Evolutionary conservation across 2,113 vertebrate species (phyloP).

Genomic region (Larimichthys polyactis): DNA sequence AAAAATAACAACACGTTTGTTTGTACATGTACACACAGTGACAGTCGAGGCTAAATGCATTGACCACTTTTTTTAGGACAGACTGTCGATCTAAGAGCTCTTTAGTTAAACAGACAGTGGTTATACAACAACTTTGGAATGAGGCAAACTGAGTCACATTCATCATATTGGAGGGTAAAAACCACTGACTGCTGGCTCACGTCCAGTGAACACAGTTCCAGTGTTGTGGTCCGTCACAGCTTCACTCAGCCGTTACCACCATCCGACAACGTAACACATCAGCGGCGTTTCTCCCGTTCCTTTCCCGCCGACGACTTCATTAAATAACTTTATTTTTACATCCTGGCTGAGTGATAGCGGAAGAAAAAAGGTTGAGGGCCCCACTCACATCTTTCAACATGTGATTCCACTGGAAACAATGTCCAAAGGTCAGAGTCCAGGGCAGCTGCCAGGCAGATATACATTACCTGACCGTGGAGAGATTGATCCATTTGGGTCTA

Average conservation of each 20-base stretch:
- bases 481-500: conserved; percentile 4
- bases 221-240: not conserved
- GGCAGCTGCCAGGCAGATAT: conserved; percentile 43
- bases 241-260: not conserved
- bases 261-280: not conserved
- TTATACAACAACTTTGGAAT: not conserved
- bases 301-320: not conserved
- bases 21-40: too few relatives aligned
- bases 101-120: not conserved
- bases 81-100: not conserved
- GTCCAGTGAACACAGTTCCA: not conserved
- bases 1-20: too few relatives aligned
- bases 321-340: conserved; percentile 34
- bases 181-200: not conserved
- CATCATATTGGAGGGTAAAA: not conserved
- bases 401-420: conserved; percentile 61
- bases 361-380: not conserved
- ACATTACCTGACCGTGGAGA: conserved; percentile 24
- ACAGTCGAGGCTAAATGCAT: too few relatives aligned
- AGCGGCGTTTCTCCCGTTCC: not conserved
- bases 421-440: conserved; percentile 67
- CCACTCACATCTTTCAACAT: conserved; percentile 42
- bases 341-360: not conserved
- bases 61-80: too few relatives aligned
- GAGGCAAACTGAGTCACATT: not conserved